Evolutionary conservation across 2,888 invertebrate genomes (phyloP).

Genomic region (Clanis bilineata): DNA sequence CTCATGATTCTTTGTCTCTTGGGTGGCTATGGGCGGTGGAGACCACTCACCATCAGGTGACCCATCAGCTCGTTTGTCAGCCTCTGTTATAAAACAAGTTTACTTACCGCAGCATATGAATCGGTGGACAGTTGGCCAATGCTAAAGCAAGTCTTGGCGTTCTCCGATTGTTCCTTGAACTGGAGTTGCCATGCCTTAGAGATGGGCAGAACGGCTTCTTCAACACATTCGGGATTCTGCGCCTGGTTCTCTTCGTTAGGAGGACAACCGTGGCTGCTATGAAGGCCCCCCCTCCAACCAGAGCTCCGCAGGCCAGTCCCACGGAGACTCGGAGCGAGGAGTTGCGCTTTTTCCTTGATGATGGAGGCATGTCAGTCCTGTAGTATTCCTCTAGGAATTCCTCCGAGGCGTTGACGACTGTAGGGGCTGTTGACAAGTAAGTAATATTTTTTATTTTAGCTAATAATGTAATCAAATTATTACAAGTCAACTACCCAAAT

Average conservation of each 20-base stretch:
- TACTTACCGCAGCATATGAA: conserved; percentile 70
- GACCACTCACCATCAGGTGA: no score
- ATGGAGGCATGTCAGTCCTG: conserved; percentile 68
- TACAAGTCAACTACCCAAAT: no score
- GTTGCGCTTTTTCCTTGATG: conserved; percentile 67
- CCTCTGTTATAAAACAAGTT: background rate
- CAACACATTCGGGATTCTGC: conserved; percentile 65
- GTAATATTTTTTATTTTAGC: no score
- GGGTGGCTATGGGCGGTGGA: no score
- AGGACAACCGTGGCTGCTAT: conserved; percentile 84
- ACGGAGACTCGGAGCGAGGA: conserved; percentile 78
- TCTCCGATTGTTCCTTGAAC: conserved; percentile 67
- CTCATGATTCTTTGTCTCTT: no score
- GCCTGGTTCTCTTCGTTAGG: conserved; percentile 77
- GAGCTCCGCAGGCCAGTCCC: conserved; percentile 66
- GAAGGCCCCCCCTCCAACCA: conserved; percentile 81
- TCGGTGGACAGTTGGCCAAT: conserved; percentile 72
- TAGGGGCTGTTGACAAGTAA: conserved; percentile 69
- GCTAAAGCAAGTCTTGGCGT: conserved; percentile 71
- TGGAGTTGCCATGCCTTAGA: conserved; percentile 56
- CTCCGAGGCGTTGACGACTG: conserved; percentile 83
- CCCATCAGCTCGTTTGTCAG: no score
- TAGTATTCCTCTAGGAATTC: conserved; percentile 85
- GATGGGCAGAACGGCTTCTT: conserved; percentile 78
- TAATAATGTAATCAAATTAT: no score